Evolutionary conservation across 2,113 vertebrate genomes (phyloP).

Genomic region (Solea solea): DNA sequence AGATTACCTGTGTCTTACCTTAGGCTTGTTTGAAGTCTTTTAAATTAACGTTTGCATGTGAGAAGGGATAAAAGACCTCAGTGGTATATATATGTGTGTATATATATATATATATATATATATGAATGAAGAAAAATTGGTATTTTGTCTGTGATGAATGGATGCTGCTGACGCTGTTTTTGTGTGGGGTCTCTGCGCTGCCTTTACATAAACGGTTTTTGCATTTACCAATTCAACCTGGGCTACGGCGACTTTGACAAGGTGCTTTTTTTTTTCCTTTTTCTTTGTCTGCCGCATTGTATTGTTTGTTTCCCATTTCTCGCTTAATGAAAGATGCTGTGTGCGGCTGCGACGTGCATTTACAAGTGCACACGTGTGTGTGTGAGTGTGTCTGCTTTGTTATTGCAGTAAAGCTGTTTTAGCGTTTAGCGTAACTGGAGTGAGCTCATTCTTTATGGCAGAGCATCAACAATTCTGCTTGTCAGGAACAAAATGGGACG

Average conservation of each 20-base stretch:
- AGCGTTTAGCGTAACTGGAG: not conserved
- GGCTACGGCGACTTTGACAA: conserved; percentile 23
- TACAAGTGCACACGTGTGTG: not conserved
- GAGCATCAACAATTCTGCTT: too few species aligned
- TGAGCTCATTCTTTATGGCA: not conserved
- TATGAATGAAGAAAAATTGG: conserved; percentile 6
- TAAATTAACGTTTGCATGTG: conserved; percentile 8
- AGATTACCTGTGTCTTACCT: conserved; percentile 23
- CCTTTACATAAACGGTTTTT: conserved; percentile 22
- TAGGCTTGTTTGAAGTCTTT: conserved; percentile 22
- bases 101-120: not conserved
- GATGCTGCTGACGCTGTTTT: conserved; percentile 33
- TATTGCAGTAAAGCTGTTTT: not conserved
- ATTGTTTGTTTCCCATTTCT: conserved; percentile 7
- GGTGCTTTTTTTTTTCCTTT: not conserved
- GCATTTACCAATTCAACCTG: conserved; percentile 15
- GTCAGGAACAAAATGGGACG: too few species aligned
- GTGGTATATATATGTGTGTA: conserved; percentile 1
- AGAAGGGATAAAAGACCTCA: conserved; percentile 21
- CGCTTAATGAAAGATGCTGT: not conserved
- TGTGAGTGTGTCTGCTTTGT: not conserved
- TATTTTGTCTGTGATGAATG: conserved; percentile 37
- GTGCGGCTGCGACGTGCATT: conserved; percentile 3
- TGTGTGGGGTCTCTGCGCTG: conserved; percentile 18
- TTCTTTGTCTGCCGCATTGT: not conserved